phyloP scores from a whole-genome alignment of 2,888 invertebrate genomes.

The Trichogramma dendrolimi region DNA sequence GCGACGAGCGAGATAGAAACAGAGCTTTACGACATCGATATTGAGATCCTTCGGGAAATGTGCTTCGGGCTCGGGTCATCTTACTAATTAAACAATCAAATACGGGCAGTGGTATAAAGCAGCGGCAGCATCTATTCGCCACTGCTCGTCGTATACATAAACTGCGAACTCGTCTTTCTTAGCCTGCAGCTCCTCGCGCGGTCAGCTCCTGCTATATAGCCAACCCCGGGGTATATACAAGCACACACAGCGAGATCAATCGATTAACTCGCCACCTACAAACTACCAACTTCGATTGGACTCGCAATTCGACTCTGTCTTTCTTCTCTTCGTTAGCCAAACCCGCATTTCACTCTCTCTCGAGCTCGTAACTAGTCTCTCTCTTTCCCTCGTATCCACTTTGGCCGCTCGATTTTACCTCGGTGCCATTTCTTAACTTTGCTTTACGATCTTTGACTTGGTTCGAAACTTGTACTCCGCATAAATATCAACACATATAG shows the following conservation, averaged over 20 bases:
- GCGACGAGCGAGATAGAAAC: constrained; percentile 7
- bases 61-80: constrained; percentile 42
- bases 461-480: too few species aligned
- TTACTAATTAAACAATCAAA: constrained; percentile 53
- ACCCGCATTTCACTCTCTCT: constrained; percentile 27
- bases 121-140: constrained; percentile 26
- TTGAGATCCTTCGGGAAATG: constrained; percentile 37
- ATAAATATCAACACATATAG: too few species aligned
- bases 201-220: not conserved
- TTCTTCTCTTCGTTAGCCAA: constrained; percentile 27
- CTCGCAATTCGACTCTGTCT: not conserved
- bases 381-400: not conserved
- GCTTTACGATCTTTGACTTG: constrained; percentile 3
- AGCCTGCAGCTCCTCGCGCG: constrained; percentile 9
- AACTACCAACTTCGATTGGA: constrained; percentile 43
- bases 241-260: constrained; percentile 38
- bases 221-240: not conserved
- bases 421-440: constrained; percentile 14
- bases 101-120: constrained; percentile 40
- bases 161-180: not conserved
- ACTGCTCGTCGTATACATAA: constrained; percentile 1
- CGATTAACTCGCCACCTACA: constrained; percentile 40
- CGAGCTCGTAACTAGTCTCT: constrained; percentile 14
- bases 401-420: too few species aligned
- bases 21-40: not conserved